Evolutionary conservation across 2,113 vertebrate species (phyloP), one percentile per base, ranked within the genome.

Genomic region (Mesembrinibis cayennensis): DNA sequence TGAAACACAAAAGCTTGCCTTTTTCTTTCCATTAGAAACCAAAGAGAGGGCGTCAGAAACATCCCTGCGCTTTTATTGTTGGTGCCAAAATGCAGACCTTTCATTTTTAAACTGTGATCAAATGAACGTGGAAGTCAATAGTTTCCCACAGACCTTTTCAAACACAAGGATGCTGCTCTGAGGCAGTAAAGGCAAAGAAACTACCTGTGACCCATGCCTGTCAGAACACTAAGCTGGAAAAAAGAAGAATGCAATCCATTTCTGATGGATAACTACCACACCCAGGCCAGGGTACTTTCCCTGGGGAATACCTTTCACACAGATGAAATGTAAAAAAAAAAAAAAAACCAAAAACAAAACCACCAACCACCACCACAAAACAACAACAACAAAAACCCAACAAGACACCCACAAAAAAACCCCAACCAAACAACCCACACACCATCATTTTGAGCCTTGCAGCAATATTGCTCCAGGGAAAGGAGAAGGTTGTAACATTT

Each of bases 171-270:
- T 19, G 49, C 52, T 87, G 69, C 34, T 87, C 82, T 90, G 80
- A 89, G 56, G n/a, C 53, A 90, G 49, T 6, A 62, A 94, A 96
- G 25, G 42, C 13, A 85, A 92, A 69, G 78, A 90, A 96, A 81
- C 53, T 70, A 63, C 38, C 21, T 40, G 38, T 40, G 70, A 49
- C 29, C 63, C 49, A 11, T 5, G 44, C 47, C 21, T 58, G 47
- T 81, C 36, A 91, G 77, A 93, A 95, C 67, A 58, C n/a, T 84
- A 95, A 91, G 81, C 29, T 94, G 70, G 52, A 67, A 50, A 86
- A 90, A 93, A 85, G 10, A 73, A 36, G 62, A 77, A 52, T 18
- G 8, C 63, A 74, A 95, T 77, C 65, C 25, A 58, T 78, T 88
- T 92, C 63, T 85, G 59, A 86, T 80, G 6, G 83, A 13, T 80